Evolutionary conservation across 2,113 vertebrate genomes (phyloP).

Genomic region (Peromyscus leucopus): DNA sequence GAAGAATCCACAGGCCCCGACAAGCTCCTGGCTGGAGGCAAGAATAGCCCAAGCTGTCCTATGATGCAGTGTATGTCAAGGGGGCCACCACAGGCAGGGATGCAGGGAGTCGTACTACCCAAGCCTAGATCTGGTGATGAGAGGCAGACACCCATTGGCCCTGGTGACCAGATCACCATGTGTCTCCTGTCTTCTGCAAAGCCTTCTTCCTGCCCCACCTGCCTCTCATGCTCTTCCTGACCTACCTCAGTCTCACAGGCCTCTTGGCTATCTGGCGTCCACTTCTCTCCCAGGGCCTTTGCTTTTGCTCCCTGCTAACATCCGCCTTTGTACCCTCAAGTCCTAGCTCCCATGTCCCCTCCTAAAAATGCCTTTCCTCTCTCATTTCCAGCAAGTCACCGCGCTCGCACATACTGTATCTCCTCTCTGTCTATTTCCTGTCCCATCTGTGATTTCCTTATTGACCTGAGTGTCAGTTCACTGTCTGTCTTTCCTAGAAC

Average conservation of each 20-base stretch:
- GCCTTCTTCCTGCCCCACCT: neutral
- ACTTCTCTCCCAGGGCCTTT: neutral
- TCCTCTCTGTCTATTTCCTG: neutral
- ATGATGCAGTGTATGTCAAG: accelerated
- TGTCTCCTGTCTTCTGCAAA: accelerated
- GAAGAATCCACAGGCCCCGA: neutral
- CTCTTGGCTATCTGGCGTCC: neutral
- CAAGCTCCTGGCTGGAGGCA: neutral
- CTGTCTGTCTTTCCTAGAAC: neutral
- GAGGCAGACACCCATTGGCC: neutral
- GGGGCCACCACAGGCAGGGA: neutral
- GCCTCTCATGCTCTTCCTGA: accelerated
- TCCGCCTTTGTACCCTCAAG: neutral
- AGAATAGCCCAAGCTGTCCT: neutral
- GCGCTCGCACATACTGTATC: too few species aligned
- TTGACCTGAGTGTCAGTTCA: neutral
- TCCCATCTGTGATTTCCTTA: neutral
- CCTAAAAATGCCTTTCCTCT: neutral
- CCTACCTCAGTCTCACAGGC: too few species aligned
- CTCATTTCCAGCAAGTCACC: neutral
- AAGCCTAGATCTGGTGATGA: neutral
- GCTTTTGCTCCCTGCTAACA: neutral
- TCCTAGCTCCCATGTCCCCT: neutral
- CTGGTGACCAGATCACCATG: neutral
- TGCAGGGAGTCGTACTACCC: accelerated